Percentiles rank a stretch among this genome's conserved stretches.
Evolutionary conservation across 2,888 invertebrate species (phyloP).

Genomic region (Nephrotoma flavescens): DNA sequence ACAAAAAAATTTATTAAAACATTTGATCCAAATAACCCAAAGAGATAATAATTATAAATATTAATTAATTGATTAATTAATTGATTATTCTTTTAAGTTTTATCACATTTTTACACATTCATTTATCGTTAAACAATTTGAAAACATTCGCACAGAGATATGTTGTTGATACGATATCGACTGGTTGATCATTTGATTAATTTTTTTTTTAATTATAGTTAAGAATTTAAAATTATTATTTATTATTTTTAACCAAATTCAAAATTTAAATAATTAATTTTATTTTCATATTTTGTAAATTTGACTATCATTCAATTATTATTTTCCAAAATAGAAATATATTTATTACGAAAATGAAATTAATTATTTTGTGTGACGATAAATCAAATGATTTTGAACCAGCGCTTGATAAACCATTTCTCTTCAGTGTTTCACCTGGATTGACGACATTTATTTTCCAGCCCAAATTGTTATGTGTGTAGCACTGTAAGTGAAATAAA

Average conservation of each 20-base stretch:
- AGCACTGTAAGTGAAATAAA: slow-evolving; percentile 48
- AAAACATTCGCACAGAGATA: slow-evolving; percentile 26
- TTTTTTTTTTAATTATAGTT: slow-evolving; percentile 8
- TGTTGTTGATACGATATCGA: slow-evolving; percentile 33
- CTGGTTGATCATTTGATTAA: slow-evolving; percentile 22
- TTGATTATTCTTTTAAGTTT: neutral
- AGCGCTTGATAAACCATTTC: neutral
- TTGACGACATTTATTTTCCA: slow-evolving; percentile 87
- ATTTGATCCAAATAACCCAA: neutral
- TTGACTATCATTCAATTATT: neutral
- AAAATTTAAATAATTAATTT: slow-evolving; percentile 4
- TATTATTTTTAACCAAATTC: neutral
- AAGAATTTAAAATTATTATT: slow-evolving; percentile 9
- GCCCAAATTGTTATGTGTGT: slow-evolving; percentile 79
- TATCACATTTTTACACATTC: neutral
- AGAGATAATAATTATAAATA: neutral
- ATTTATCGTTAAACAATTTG: neutral
- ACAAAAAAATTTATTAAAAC: neutral
- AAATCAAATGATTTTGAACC: neutral
- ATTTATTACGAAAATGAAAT: neutral
- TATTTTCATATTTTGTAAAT: neutral
- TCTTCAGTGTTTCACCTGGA: slow-evolving; percentile 34
- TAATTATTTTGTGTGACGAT: neutral
- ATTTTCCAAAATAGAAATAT: neutral
- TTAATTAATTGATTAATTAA: neutral